Conservation (phyloP, 2,113 vertebrate genomes). For the Equus quagga region DNA sequence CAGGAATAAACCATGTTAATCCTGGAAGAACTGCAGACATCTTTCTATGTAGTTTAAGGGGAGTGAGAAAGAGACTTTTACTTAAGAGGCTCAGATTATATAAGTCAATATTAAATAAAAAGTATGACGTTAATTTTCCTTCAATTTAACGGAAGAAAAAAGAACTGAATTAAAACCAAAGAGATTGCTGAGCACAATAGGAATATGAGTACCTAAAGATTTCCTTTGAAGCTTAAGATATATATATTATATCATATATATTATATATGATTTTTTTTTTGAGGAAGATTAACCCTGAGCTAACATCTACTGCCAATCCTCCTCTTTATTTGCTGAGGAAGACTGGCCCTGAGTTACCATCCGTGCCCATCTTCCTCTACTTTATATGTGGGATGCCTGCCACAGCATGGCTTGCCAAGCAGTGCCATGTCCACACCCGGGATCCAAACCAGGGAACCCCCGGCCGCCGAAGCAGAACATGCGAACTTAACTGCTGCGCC, state of each 20-base stretch:
- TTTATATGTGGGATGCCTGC: too few species aligned
- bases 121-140: background rate
- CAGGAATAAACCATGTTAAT: background rate
- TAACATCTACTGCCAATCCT: too few species aligned
- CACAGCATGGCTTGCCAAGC: too few species aligned
- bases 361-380: too few species aligned
- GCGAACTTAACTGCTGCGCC: too few species aligned
- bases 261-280: background rate
- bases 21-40: background rate
- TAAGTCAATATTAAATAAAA: background rate
- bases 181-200: background rate
- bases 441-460: too few species aligned
- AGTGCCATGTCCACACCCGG: too few species aligned
- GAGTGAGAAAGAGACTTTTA: background rate
- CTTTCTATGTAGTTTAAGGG: background rate
- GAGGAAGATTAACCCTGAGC: too few species aligned
- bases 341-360: too few species aligned
- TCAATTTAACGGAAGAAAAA: constrained; percentile 13
- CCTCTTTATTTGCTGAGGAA: too few species aligned
- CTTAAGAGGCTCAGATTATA: background rate
- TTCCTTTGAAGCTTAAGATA: background rate
- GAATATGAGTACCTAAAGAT: background rate
- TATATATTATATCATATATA: background rate
- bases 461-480: too few species aligned
- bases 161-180: constrained; percentile 8